Evolutionary conservation across 2,888 invertebrate species (phyloP).

Genomic region (Nineta flava): DNA sequence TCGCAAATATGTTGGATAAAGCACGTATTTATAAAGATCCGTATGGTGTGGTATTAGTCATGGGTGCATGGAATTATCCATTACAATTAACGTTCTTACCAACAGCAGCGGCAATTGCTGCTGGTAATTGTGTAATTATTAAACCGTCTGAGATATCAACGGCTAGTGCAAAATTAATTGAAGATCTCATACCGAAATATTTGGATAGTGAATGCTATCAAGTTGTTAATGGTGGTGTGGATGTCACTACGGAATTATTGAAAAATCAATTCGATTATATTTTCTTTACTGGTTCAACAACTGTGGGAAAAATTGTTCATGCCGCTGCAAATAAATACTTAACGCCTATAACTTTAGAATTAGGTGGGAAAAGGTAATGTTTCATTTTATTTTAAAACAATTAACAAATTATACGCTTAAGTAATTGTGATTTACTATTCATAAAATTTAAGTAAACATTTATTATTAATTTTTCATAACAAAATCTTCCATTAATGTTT

Average conservation of each 20-base stretch:
- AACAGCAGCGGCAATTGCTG: conserved; percentile 73
- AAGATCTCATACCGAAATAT: conserved; percentile 68
- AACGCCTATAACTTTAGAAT: conserved; percentile 85
- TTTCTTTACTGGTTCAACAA: conserved; percentile 83
- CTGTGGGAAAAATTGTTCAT: conserved; percentile 75
- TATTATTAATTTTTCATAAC: no score
- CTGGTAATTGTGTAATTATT: conserved; percentile 82
- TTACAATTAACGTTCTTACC: conserved; percentile 67
- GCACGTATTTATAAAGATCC: conserved; percentile 72
- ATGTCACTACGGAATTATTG: conserved; percentile 72
- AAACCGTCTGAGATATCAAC: conserved; percentile 86
- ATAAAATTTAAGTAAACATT: no score
- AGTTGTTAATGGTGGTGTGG: conserved; percentile 66
- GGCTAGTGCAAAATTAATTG: conserved; percentile 54
- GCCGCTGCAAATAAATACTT: conserved; percentile 79
- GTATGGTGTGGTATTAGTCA: conserved; percentile 75
- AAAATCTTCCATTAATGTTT: no score
- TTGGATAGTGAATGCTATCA: conserved; percentile 79
- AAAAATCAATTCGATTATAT: conserved; percentile 90
- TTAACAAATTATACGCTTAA: neutral
- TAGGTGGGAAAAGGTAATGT: conserved; percentile 35
- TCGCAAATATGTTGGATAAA: conserved; percentile 37
- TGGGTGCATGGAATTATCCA: conserved; percentile 97
- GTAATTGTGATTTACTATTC: no score
- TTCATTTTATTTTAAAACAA: neutral